phyloP scores from a whole-genome alignment of 2,797 vertebrate genomes.

The Cyprinella venusta region DNA sequence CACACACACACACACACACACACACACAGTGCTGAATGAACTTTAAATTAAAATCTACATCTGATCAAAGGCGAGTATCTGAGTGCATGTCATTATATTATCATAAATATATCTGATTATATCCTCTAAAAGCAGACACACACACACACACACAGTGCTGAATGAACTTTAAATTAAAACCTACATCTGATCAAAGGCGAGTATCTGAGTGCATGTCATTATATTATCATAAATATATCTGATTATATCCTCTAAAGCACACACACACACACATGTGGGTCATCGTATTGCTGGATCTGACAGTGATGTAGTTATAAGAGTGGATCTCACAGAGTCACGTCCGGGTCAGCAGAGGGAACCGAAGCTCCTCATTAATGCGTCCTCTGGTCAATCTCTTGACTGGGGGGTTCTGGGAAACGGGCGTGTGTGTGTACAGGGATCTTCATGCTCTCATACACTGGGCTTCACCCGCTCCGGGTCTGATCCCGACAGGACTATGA shows the following conservation, averaged over 20 bases:
- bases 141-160: neutral
- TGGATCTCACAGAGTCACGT: neutral
- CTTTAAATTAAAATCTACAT: neutral
- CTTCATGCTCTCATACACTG: neutral
- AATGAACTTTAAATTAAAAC: neutral
- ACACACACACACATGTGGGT: neutral
- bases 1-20: neutral
- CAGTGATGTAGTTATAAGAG: constrained; percentile 41
- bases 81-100: constrained; percentile 12
- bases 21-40: neutral
- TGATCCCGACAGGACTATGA: neutral
- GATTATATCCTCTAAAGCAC: constrained; percentile 44
- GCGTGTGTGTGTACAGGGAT: neutral
- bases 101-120: constrained; percentile 40
- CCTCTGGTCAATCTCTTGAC: neutral
- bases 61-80: neutral
- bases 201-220: constrained; percentile 15
- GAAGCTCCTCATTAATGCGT: neutral
- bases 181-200: neutral
- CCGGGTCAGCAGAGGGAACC: neutral
- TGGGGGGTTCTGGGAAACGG: neutral
- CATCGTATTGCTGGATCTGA: constrained; percentile 77
- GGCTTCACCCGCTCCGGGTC: neutral
- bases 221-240: constrained; percentile 1
- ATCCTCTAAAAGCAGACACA: neutral